Conservation (phyloP, 2,888 invertebrate species). For the Acronicta leporina region DNA sequence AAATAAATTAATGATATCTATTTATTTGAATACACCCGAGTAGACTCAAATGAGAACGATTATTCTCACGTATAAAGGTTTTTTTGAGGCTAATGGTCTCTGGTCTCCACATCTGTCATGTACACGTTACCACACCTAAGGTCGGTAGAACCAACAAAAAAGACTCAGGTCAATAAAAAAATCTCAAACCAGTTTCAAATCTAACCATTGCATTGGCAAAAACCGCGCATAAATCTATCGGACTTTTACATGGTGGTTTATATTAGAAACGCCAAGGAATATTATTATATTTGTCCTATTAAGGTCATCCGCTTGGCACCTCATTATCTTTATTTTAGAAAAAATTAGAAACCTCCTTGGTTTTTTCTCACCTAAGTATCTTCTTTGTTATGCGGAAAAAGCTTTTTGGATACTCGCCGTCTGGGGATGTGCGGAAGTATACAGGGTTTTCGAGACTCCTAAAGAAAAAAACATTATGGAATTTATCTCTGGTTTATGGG, state of each 20-base stretch:
- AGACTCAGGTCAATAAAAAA: slow-evolving; percentile 19
- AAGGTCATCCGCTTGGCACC: too few relatives aligned
- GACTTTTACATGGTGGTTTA: background rate
- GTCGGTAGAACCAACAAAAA: slow-evolving; percentile 36
- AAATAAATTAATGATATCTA: too few relatives aligned
- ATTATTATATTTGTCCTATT: too few relatives aligned
- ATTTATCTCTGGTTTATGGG: too few relatives aligned
- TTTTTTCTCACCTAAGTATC: too few relatives aligned
- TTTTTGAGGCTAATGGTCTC: slow-evolving; percentile 7
- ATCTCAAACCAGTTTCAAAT: slow-evolving; percentile 35
- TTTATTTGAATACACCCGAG: background rate
- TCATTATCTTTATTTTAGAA: too few relatives aligned
- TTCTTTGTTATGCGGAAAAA: too few relatives aligned
- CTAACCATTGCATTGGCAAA: slow-evolving; percentile 24
- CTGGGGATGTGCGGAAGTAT: too few relatives aligned
- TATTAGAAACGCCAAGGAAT: background rate
- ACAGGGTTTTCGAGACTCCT: too few relatives aligned
- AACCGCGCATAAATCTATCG: slow-evolving; percentile 1
- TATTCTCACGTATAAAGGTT: background rate
- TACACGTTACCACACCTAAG: slow-evolving; percentile 30
- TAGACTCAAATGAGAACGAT: background rate
- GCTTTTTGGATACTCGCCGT: too few relatives aligned
- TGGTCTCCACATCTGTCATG: slow-evolving; percentile 21
- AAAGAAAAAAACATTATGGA: too few relatives aligned
- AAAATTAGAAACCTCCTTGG: too few relatives aligned